A percentile compares a stretch with the other conserved stretches of the same genome.
These are phyloP conservation scores for Notodonta dromedarius DNA, from an alignment of 2,888 invertebrate genomes.

Conservation along the genomic window DNA sequence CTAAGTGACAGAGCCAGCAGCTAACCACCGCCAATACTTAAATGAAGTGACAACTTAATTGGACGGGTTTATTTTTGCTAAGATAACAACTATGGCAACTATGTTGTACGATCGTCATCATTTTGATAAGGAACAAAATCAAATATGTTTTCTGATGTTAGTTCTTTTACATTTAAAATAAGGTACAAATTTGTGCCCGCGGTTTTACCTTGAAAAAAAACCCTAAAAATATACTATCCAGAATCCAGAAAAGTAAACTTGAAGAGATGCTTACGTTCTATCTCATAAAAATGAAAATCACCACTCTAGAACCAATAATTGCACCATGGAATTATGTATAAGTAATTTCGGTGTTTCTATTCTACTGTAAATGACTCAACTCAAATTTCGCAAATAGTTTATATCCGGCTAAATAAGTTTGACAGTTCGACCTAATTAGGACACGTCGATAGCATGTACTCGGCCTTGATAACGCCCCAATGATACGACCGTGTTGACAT, in stretches of 20 bases:
- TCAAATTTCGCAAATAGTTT: background rate
- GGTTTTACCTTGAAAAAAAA: too few relatives aligned
- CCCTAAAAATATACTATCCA: too few relatives aligned
- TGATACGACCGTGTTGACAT: background rate
- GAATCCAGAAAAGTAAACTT: too few relatives aligned
- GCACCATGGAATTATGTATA: too few relatives aligned
- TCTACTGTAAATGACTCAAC: background rate
- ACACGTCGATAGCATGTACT: background rate
- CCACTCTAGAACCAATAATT: too few relatives aligned
- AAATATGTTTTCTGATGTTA: background rate
- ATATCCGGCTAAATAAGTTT: background rate
- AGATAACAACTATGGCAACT: conserved; percentile 1
- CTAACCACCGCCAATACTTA: conserved; percentile 30
- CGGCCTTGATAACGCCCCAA: conserved; percentile 6
- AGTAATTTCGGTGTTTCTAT: too few relatives aligned
- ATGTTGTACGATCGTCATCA: background rate
- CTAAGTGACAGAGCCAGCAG: conserved; percentile 52
- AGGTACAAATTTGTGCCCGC: too few relatives aligned
- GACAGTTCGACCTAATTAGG: background rate
- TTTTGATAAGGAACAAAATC: background rate
- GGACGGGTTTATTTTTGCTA: conserved; percentile 9
- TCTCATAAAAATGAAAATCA: too few relatives aligned
- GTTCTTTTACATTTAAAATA: too few relatives aligned
- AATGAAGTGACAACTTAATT: conserved; percentile 35
- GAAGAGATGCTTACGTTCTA: too few relatives aligned